Evolutionary conservation across 2,797 vertebrate genomes (phyloP), one percentile per base, ranked within the genome.

Genomic region (Parauchenoglanis ngamensis): DNA sequence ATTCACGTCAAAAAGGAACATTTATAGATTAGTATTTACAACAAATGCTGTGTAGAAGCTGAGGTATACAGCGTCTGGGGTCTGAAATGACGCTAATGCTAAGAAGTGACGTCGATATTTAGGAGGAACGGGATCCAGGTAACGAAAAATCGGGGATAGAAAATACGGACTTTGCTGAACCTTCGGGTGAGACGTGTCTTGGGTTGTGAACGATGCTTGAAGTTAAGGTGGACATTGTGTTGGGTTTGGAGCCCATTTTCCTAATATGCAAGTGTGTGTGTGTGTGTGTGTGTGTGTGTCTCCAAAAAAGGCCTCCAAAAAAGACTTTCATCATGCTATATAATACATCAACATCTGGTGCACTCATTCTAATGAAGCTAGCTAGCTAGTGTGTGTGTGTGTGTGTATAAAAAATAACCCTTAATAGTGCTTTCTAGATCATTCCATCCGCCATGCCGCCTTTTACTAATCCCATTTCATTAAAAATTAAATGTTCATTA

Each of bases 331-430:
- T 84, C 73, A 23, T 78, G 15, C 57, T 59, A 49, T 35, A 85
- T 79, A 86, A 86, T 49, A 21, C 13, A 82, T 57, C 31, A 85
- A 73, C 79, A 88, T 75, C 65, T 87, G 73, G 46, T 78, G 44
- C 84, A 83, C 84, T 83, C 81, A 63, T 78, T 28, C 67, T 82
- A 73, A 79, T 80, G 72, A 78, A 59, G 73, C 49, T 49, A 49
- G 46, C 46, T 49, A 49, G 46, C 46, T 57, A 25, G 13, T 56
- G 75, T 75, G 1, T 49, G 44, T 46, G 19, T 73, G 40, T 73
- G 40, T 25, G 40, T 25, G 40, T 72, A 25, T 52, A 46, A 59
- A 0, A 17, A 35, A 35, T 7, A 68, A 63, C 25, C 10, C 61
- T 63, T 63, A 68, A 68, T 40, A 40, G 19, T 10, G 17, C 31